Base-by-base conservation (phyloP, 2,888 invertebrate species). In the Rhyacophila evoluta region DNA sequence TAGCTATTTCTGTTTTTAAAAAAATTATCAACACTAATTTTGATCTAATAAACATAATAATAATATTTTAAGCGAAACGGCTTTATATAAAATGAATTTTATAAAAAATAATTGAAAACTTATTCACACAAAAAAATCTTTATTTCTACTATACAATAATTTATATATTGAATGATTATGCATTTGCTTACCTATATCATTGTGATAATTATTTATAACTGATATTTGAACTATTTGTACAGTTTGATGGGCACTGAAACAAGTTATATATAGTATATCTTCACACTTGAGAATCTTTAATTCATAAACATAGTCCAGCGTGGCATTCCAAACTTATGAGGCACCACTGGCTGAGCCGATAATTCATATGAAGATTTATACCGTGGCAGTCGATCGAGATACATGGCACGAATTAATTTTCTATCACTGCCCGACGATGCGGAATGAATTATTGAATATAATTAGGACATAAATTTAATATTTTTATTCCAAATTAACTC, bases 201-300 rank as follows among this genome's bases (percentile, higher is more conserved):
- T n/a, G n/a, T n/a, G n/a, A n/a, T n/a, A n/a, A n/a, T n/a, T n/a
- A n/a, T n/a, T n/a, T n/a, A n/a, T n/a, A n/a, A n/a, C n/a, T n/a
- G n/a, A n/a, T n/a, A n/a, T n/a, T n/a, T n/a, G n/a, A n/a, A n/a
- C n/a, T n/a, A n/a, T n/a, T n/a, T n/a, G 10, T 1, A 8, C 12
- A 25, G 55, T 25, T 55, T 55, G 25, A 55, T 10, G 19, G 8
- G 55, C 55, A 25, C 25, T 55, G 55, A 67, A 27, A 37, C 12
- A 55, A 19, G 55, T 55, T 55, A 19, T 55, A 55, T 19, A 19
- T 55, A n/a, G 55, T 55, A 55, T 55, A 55, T 75, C 81, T 81
- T 81, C 81, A 77, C 81, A 79, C 81, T 70, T 37, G 36, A 72
- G 75, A 70, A 72, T 80, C 80, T 78, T 75, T 80, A 80, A 80